Evolutionary conservation across 2,797 vertebrate genomes (phyloP), one percentile per base, ranked within the genome.

Genomic region (Miichthys miiuy): DNA sequence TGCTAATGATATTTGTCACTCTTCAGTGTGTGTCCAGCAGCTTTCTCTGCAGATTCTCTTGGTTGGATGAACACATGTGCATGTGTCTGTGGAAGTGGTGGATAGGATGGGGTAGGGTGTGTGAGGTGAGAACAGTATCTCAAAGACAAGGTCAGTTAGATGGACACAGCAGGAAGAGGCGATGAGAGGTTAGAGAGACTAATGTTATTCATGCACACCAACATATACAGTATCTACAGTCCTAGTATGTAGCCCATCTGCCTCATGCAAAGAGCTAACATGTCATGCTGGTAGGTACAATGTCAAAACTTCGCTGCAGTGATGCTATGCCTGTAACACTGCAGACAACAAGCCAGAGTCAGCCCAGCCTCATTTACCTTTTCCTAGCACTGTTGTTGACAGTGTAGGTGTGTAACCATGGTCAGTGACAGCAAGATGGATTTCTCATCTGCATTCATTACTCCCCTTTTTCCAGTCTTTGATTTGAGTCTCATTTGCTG

Each of bases 111-210:
- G 11, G 23, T n/a, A 69, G 44, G 12, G 38, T 61, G 56, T 52
- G 38, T 51, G 27, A 21, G 12, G 25, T 6, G 62, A 69, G 51
- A n/a, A 34, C 38, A 57, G 30, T 52, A 27, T 50, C 68, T 75
- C 50, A 81, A 79, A 60, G 69, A 83, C 79, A 86, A 82, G 54
- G 72, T 84, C 79, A 51, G 55, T 46, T 48, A 25, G 58, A 57
- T 64, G 42, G 68, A 61, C 30, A 13, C 47, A 72, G 72, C 66
- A 58, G 61, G 57, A 20, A 12, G 38, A 52, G 41, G 34, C 10
- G n/a, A 60, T 27, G 16, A 51, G 16, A 52, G 63, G 18, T 30
- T 2, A 16, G 48, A 61, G 16, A 57, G 52, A 54, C 18, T 55
- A 34, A 68, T 44, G 62, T 34, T 60, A 38, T 42, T 17, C n/a